Evolutionary conservation across 2,113 vertebrate genomes (phyloP).

Genomic region (Delphinapterus leucas): DNA sequence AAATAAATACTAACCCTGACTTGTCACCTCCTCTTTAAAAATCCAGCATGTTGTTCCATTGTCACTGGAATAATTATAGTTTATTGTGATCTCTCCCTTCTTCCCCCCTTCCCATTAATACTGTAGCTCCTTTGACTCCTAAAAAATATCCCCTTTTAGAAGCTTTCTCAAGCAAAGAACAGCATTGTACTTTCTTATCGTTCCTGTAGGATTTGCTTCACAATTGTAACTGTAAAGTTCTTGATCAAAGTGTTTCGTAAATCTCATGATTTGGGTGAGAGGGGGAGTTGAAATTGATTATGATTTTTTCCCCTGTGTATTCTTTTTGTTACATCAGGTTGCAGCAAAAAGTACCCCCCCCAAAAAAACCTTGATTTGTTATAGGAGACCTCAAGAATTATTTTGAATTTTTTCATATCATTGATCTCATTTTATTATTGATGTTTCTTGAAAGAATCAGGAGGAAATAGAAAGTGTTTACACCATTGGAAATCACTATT

Average conservation of each 20-base stretch:
- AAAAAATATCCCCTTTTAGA: background rate
- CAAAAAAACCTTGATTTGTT: slow-evolving; percentile 17
- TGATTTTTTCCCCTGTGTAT: background rate
- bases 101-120: background rate
- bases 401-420: background rate
- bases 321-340: background rate
- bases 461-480: background rate
- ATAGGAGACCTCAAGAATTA: background rate
- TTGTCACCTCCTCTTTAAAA: slow-evolving; percentile 36
- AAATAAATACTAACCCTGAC: background rate
- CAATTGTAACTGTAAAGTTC: background rate
- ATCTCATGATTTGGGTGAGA: background rate
- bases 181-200: background rate
- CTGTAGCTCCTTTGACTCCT: slow-evolving; percentile 24
- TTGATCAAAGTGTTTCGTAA: background rate
- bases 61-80: slow-evolving; percentile 58
- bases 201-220: background rate
- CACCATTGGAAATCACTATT: background rate
- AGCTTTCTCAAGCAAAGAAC: background rate
- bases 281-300: background rate
- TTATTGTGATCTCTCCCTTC: background rate
- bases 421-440: background rate
- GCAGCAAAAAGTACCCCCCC: background rate
- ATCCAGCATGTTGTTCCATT: slow-evolving; percentile 35
- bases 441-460: background rate